These are phyloP conservation scores for Drosophila ogumai DNA, from an alignment of 1,140 invertebrate species.

Conservation along the genomic window DNA sequence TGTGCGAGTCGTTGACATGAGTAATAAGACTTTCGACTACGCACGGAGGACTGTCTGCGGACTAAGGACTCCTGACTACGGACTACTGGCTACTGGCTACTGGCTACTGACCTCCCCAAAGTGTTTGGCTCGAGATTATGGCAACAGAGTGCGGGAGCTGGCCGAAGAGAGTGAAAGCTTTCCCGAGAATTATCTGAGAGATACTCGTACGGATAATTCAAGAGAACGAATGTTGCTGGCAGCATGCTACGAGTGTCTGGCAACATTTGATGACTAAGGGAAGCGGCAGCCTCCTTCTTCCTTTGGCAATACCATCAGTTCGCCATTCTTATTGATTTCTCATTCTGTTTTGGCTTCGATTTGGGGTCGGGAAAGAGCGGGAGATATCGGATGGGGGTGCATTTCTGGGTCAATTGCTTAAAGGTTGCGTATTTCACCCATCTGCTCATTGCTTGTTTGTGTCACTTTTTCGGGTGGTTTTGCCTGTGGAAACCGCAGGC, in stretches of 20 bases:
- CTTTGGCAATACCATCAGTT: background rate
- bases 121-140: slow-evolving; percentile 38
- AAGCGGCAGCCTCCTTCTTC: slow-evolving; percentile 11
- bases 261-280: slow-evolving; percentile 21
- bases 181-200: slow-evolving; percentile 21
- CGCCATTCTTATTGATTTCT: slow-evolving; percentile 46
- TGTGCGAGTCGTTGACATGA: slow-evolving; percentile 50
- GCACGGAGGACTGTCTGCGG: slow-evolving; percentile 26
- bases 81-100: slow-evolving; percentile 14
- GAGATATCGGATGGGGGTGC: slow-evolving; percentile 1
- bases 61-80: slow-evolving; percentile 15
- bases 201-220: background rate
- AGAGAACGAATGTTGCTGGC: slow-evolving; percentile 28
- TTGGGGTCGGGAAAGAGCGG: slow-evolving; percentile 5
- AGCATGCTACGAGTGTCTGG: slow-evolving; percentile 26
- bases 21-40: slow-evolving; percentile 41
- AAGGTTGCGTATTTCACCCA: slow-evolving; percentile 11
- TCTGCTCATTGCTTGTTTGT: background rate
- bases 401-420: slow-evolving; percentile 51
- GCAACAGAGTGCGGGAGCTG: slow-evolving; percentile 29
- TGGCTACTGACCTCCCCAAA: slow-evolving; percentile 30
- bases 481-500: slow-evolving; percentile 25
- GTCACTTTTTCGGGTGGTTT: background rate
- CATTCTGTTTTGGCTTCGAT: slow-evolving; percentile 41
- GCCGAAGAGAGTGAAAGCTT: slow-evolving; percentile 33